Base-by-base conservation (phyloP, 2,113 vertebrate genomes). In the Hiodon alosoides region DNA sequence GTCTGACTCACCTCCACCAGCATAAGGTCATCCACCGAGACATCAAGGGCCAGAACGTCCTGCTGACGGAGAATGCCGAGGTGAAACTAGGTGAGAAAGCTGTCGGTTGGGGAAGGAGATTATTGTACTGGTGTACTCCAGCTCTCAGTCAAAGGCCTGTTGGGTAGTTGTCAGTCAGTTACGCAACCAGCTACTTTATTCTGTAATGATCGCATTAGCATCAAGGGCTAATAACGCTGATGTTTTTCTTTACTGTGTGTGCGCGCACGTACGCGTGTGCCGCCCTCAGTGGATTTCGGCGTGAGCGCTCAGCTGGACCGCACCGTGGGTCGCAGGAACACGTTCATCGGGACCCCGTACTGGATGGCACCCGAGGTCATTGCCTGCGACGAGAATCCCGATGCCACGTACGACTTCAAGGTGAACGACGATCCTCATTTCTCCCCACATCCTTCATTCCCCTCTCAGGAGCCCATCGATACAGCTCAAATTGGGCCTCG, bases 361-460 rank as follows among this genome's bases (percentile, higher is more conserved):
- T 99, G 97, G 97, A 99, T 99, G 97, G 97, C 97, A 2, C 97
- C 97, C 0, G 97, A 98, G 87, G 97, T 99, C 81, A 99, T 99
- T 50, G 96, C 96, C 79, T 98, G 96, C 4, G 96, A 98, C 0
- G 97, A 99, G 86, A 99, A 99, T 79, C 97, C 97, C 0, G 96
- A 99, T n/a, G 97, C 97, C 85, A 99, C 97, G 0, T 99, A 99
- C 0, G 97, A 99, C 86, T 99, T 98, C 84, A 98, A 98, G 96
- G 97, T 98, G 31, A 31, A 31, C 31, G 31, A 31, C 31, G 31
- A 31, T 50, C 1, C 14, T 16, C 46, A 3, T 71, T 17, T 47
- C 7, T 54, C 53, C 16, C 9, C n/a, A 1, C 60, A 16, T 14
- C 6, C 60, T 66, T 62, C 4, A 5, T 16, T 62, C 60, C 4